phyloP scores from a whole-genome alignment of 2,113 vertebrate species.

The Cariama cristata region DNA sequence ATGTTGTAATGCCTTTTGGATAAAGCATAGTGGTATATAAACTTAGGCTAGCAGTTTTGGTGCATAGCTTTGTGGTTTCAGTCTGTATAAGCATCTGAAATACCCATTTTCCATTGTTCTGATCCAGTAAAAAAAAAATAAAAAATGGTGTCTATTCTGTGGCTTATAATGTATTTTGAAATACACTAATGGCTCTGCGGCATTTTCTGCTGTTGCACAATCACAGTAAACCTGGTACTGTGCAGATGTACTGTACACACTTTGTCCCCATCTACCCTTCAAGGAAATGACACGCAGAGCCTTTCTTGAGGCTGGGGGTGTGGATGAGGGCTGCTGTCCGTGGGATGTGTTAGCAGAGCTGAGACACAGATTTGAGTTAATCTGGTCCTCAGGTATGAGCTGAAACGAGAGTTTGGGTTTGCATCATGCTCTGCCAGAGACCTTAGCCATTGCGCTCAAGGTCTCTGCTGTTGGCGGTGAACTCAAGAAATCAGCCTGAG shows the following conservation, averaged over 20 bases:
- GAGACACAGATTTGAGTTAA: not conserved
- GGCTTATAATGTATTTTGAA: conserved; percentile 19
- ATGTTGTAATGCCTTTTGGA: not conserved
- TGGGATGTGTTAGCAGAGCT: not conserved
- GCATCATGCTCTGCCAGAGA: not conserved
- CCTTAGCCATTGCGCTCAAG: not conserved
- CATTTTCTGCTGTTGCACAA: not conserved
- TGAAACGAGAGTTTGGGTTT: not conserved
- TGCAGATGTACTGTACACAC: not conserved
- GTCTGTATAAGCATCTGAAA: not conserved
- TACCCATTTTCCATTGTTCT: not conserved
- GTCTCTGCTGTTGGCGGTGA: not conserved
- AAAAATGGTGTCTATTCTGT: not conserved
- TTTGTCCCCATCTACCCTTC: not conserved
- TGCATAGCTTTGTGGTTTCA: not conserved
- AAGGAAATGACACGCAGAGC: not conserved
- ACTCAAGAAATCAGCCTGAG: not conserved
- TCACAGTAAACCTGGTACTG: not conserved
- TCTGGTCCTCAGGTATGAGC: not conserved
- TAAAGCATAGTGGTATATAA: not conserved
- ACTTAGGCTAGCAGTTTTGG: not conserved
- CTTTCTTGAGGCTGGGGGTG: not conserved
- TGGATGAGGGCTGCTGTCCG: not conserved
- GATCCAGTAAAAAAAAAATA: not conserved
- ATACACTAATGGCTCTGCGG: not conserved